Conservation (phyloP, 2,888 invertebrate species). For the Ferrisia virgata region DNA sequence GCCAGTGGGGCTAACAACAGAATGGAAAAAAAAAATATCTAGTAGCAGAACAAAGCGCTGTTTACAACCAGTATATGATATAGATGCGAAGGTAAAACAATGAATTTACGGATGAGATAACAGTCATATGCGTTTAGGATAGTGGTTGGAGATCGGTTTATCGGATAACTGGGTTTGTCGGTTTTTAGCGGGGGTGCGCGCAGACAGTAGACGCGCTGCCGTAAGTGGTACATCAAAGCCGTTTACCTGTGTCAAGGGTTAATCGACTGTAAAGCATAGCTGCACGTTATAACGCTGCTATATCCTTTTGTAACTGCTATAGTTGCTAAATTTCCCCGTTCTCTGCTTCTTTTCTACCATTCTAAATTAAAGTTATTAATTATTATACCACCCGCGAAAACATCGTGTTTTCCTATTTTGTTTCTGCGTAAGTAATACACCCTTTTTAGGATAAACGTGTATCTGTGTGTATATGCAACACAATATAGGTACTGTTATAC, state of each 20-base stretch:
- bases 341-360: not conserved
- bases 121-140: conserved; percentile 45
- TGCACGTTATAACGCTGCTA: conserved; percentile 31
- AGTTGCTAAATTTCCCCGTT: conserved; percentile 27
- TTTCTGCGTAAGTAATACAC: not conserved
- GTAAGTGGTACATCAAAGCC: conserved; percentile 45
- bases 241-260: conserved; percentile 44
- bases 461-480: not conserved
- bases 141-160: conserved; percentile 44
- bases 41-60: conserved; percentile 24
- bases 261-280: conserved; percentile 45
- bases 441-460: not conserved
- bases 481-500: not conserved
- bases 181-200: conserved; percentile 24
- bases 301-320: conserved; percentile 38
- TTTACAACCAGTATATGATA: conserved; percentile 41
- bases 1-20: conserved; percentile 7
- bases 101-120: conserved; percentile 45
- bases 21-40: not conserved
- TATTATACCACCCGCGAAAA: conserved; percentile 35
- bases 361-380: conserved; percentile 44
- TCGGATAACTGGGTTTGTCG: conserved; percentile 46
- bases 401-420: conserved; percentile 28
- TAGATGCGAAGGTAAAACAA: conserved; percentile 41
- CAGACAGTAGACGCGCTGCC: conserved; percentile 16